Conservation (phyloP, 2,113 vertebrate genomes). For the Bos taurus region ARS-UCD2.0 NC_037355.1:26805501-26806000, state of each 20-base stretch:
- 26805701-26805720: neutral
- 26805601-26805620: neutral
- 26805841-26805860: neutral
- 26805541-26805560: neutral
- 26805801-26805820: neutral
- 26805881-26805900: neutral
- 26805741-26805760: neutral
- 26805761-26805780: neutral
- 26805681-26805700: neutral
- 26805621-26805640: neutral
- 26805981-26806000: neutral
- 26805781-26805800: neutral
- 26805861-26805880: neutral
- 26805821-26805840: neutral
- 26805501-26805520: neutral
- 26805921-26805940: neutral
- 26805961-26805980: rapidly evolving
- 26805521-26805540: neutral
- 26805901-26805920: neutral
- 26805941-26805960: neutral
- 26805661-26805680: neutral
- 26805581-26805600: neutral
- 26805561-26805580: neutral
- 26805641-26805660: neutral
- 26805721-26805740: neutral